A percentile compares a stretch with the other conserved stretches of the same genome.
Conservation (phyloP, 1,140 invertebrate genomes). For the Aphelinus atriplicis region DNA sequence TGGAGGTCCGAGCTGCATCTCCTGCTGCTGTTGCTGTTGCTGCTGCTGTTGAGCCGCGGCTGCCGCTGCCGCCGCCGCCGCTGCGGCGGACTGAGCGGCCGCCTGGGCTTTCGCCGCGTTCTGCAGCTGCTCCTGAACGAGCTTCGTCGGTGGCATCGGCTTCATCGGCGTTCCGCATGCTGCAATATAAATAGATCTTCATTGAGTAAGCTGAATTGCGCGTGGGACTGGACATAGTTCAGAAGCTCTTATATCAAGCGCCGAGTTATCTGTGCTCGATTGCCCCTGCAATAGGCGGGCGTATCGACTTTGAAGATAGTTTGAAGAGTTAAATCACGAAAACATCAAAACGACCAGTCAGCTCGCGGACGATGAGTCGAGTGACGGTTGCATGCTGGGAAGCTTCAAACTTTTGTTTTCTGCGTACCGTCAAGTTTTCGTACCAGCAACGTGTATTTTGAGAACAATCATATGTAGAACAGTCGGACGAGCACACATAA, state of each 20-base stretch:
- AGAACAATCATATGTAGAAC: too few species aligned
- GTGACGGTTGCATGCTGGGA: too few species aligned
- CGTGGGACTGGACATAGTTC: constrained; percentile 46
- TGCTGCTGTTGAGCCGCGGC: constrained; percentile 63
- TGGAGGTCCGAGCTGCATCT: constrained; percentile 62
- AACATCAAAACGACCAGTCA: too few species aligned
- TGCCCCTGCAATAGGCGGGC: too few species aligned
- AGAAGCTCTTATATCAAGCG: constrained; percentile 51
- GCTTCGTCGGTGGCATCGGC: constrained; percentile 81
- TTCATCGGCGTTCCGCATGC: constrained; percentile 78
- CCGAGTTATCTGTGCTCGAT: constrained; percentile 6
- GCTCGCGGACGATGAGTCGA: too few species aligned
- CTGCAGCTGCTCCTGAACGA: constrained; percentile 74
- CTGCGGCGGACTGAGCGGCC: constrained; percentile 59
- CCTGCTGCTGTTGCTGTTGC: constrained; percentile 63
- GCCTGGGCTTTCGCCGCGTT: constrained; percentile 63
- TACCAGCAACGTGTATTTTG: too few species aligned
- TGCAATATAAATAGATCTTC: constrained; percentile 56
- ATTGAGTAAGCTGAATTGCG: background rate
- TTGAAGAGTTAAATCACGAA: too few species aligned
- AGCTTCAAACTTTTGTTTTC: too few species aligned
- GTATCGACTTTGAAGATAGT: too few species aligned
- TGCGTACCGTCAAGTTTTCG: too few species aligned
- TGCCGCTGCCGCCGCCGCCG: constrained; percentile 59
- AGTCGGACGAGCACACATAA: background rate